Evolutionary conservation across 35 echinoderm and acorn worm species (phyloP), one percentile per base, ranked within the genome.

Genomic region (Lytechinus variegatus): DNA sequence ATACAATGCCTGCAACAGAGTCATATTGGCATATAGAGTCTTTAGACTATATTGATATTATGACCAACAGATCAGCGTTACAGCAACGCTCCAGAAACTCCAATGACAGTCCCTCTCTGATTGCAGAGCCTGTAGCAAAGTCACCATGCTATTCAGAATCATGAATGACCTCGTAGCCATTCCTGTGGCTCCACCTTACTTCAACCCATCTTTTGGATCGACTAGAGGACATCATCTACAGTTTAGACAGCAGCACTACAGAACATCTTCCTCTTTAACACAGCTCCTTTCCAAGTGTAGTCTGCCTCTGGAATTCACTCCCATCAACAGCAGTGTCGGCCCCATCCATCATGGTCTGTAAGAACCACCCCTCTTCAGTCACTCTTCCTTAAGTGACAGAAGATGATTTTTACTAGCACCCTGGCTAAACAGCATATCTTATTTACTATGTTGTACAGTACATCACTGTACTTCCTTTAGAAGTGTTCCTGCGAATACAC

Each of bases 151-250:
- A 9, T 56, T 9, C 11, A 56, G 55, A 56, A 56, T 56, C 5
- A 56, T 56, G 29, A 87, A 87, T 87, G 86, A 5, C 24, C 86
- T 87, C 24, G 14, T 87, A 27, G 86, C 86, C 86, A 87, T 87
- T 87, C 86, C 86, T 44, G 86, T 44, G 24, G 86, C 86, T 27
- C 86, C 6, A 2, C 29, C 29, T 21, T n/a, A 27, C 91, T 7
- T 92, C 27, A 3, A 24, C 11, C 52, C 91, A 92, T 54, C 91
- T 92, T 10, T 24, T n/a, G 44, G 11, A 24, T 10, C 7, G 16
- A 92, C 27, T 10, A 92, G 91, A 29, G 91, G 91, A 24, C 91
- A 92, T 52, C 91, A 52, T 24, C 9, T 92, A 27, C 91, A 92
- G 53, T 92, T 92, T 51, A 52, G 54, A 55, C 44, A 54, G 24